Evolutionary conservation across 2,113 vertebrate genomes (phyloP).

Genomic region (Chiloscyllium plagiosum): DNA sequence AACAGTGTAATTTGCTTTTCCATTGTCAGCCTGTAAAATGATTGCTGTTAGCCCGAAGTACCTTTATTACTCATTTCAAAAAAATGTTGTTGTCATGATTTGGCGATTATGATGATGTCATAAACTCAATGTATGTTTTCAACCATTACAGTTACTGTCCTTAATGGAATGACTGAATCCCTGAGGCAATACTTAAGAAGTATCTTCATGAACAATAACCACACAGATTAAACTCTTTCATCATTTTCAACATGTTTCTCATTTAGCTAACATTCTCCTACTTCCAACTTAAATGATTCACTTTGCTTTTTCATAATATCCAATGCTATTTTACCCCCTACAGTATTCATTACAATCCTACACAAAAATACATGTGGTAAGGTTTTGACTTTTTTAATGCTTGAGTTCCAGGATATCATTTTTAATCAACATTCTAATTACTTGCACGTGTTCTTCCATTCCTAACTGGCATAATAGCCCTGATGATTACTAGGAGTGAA

Average conservation of each 20-base stretch:
- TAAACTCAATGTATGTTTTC: not conserved
- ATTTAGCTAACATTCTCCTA: not conserved
- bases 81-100: not conserved
- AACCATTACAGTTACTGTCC: not conserved
- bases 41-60: not conserved
- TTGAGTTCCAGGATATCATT: not conserved
- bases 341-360: not conserved
- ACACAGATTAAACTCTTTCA: not conserved
- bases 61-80: not conserved
- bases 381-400: not conserved
- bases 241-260: conserved; percentile 34
- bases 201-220: not conserved
- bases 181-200: not conserved
- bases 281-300: not conserved
- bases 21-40: not conserved
- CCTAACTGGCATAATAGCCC: not conserved
- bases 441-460: not conserved
- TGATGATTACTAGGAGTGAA: not conserved
- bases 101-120: not conserved
- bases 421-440: conserved; percentile 13
- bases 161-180: not conserved
- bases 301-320: not conserved
- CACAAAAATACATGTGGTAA: not conserved
- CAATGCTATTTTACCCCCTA: not conserved
- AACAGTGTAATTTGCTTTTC: not conserved